phyloP scores from a whole-genome alignment of 2,888 invertebrate species.

The Cenopis cana region DNA sequence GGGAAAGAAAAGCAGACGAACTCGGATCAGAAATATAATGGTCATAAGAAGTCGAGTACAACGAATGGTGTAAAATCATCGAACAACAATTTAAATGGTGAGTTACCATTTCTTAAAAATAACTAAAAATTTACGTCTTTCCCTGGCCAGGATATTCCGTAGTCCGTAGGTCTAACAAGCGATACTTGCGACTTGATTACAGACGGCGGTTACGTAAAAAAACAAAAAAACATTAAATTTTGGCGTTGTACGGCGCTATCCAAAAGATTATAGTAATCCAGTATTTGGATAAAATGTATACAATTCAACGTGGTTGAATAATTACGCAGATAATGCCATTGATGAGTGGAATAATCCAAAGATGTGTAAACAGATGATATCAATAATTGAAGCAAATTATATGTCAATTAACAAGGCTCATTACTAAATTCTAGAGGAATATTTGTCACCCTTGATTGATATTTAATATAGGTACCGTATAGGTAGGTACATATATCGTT shows the following conservation, averaged over 20 bases:
- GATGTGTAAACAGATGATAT: slow-evolving; percentile 12
- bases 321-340: neutral
- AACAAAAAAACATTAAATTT: no score
- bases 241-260: no score
- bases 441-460: slow-evolving; percentile 26
- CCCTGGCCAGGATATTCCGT: neutral
- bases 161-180: neutral
- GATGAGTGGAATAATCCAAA: slow-evolving; percentile 14
- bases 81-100: slow-evolving; percentile 61
- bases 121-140: neutral
- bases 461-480: neutral
- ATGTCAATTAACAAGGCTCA: slow-evolving; percentile 33
- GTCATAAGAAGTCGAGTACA: slow-evolving; percentile 59
- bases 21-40: slow-evolving; percentile 56
- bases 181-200: neutral
- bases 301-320: neutral
- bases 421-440: slow-evolving; percentile 18
- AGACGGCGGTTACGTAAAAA: neutral
- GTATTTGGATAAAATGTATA: neutral
- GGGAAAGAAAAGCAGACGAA: slow-evolving; percentile 33
- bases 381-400: slow-evolving; percentile 38
- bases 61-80: slow-evolving; percentile 52
- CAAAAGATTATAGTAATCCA: no score
- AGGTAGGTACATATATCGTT: neutral
- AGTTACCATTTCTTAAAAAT: slow-evolving; percentile 45